These are phyloP conservation scores for Adineta ricciae DNA, from an alignment of 2,888 invertebrate genomes.

Conservation along the genomic window DNA sequence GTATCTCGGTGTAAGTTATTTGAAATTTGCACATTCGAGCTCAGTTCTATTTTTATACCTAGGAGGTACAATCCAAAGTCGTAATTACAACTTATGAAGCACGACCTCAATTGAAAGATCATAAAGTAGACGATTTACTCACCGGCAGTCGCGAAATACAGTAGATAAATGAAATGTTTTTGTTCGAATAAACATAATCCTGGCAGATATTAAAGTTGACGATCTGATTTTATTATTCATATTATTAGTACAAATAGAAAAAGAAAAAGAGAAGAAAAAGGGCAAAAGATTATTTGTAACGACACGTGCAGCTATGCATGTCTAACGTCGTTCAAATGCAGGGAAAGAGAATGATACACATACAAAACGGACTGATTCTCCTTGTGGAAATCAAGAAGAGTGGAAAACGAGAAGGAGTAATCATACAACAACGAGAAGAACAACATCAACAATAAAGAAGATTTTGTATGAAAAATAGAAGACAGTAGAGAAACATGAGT, in stretches of 20 bases:
- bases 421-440: background rate
- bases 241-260: background rate
- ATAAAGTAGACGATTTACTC: background rate
- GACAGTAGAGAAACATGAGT: background rate
- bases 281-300: no score
- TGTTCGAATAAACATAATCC: no score
- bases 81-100: constrained; percentile 1
- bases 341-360: background rate
- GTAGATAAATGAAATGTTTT: background rate
- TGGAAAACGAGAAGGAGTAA: background rate
- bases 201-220: background rate
- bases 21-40: constrained; percentile 13
- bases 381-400: no score
- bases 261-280: background rate
- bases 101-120: background rate
- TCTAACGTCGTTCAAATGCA: no score
- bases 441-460: background rate
- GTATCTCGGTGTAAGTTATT: constrained; percentile 58
- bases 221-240: background rate
- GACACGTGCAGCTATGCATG: no score
- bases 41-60: background rate
- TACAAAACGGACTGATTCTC: background rate
- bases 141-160: background rate
- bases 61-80: background rate
- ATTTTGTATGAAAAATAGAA: background rate